Evolutionary conservation across 2,888 invertebrate species (phyloP).

Genomic region (Drosophila pseudotalamancana): DNA sequence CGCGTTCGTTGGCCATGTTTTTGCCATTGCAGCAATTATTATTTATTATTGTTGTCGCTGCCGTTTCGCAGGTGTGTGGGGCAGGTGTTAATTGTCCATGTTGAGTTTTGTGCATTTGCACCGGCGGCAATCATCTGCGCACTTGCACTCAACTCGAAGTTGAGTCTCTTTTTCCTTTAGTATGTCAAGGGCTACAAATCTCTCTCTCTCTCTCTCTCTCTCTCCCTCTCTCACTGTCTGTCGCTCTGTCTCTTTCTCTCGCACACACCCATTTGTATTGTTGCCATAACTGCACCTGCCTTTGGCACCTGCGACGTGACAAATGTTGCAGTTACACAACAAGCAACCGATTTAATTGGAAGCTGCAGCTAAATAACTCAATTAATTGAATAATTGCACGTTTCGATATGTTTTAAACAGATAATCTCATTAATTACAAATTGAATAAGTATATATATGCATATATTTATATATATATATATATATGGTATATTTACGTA

Average conservation of each 20-base stretch:
- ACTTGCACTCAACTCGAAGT: slow-evolving; percentile 1
- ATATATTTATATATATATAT: no score
- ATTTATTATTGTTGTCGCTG: slow-evolving; percentile 71
- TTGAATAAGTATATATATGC: no score
- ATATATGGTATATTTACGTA: no score
- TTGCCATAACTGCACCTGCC: slow-evolving; percentile 35
- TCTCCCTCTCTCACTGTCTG: no score
- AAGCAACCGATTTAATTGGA: not conserved
- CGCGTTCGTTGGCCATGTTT: slow-evolving; percentile 76
- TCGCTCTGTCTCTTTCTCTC: not conserved
- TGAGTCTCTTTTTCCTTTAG: slow-evolving; percentile 2
- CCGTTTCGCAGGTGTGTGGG: slow-evolving; percentile 31
- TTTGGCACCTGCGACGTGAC: slow-evolving; percentile 19
- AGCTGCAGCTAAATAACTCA: slow-evolving; percentile 34
- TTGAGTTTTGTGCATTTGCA: slow-evolving; percentile 13
- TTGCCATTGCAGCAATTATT: slow-evolving; percentile 70
- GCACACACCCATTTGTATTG: slow-evolving; percentile 3
- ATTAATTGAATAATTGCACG: slow-evolving; percentile 30
- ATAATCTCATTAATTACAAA: no score
- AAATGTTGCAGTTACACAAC: slow-evolving; percentile 19
- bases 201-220: not conserved
- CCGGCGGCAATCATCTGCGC: no score
- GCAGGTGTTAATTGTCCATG: slow-evolving; percentile 75
- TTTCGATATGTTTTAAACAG: no score
- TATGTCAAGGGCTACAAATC: slow-evolving; percentile 21